A percentile compares a stretch with the other conserved stretches of the same genome.
Conservation (phyloP, 2,888 invertebrate genomes). For the Pyrrhopygopsis socrates region DNA sequence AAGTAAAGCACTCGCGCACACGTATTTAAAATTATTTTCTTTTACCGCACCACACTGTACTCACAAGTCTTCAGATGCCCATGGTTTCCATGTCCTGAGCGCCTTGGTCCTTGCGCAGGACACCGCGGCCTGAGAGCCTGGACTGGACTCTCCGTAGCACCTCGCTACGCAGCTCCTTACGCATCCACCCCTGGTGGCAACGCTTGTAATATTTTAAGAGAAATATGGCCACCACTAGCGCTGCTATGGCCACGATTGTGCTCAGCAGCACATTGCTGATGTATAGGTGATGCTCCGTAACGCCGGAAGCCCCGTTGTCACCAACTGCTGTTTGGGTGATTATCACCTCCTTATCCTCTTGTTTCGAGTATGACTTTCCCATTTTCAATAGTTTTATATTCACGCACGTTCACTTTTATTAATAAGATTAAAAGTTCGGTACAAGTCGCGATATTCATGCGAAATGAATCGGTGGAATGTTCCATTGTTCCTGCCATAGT, state of each 20-base stretch:
- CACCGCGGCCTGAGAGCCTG: neutral
- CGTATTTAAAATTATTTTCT: no score
- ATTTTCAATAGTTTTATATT: neutral
- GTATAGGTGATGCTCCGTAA: neutral
- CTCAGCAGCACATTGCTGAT: neutral
- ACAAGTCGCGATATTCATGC: no score
- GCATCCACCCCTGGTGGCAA: neutral
- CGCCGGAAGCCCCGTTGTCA: neutral
- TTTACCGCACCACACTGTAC: neutral
- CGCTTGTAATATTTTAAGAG: neutral
- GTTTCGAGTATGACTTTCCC: constrained; percentile 7
- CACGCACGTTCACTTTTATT: no score
- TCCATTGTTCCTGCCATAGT: neutral
- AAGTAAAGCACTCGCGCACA: no score
- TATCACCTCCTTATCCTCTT: neutral
- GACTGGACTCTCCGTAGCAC: neutral
- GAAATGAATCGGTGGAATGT: neutral
- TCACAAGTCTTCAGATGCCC: neutral
- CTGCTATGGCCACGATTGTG: neutral
- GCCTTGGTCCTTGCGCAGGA: neutral
- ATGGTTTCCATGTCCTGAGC: neutral
- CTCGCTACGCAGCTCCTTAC: neutral
- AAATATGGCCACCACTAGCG: neutral
- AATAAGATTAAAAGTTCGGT: no score
- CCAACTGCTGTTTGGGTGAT: neutral